Conservation (phyloP, 2,888 invertebrate genomes). For the Neoscelio sp. region DNA sequence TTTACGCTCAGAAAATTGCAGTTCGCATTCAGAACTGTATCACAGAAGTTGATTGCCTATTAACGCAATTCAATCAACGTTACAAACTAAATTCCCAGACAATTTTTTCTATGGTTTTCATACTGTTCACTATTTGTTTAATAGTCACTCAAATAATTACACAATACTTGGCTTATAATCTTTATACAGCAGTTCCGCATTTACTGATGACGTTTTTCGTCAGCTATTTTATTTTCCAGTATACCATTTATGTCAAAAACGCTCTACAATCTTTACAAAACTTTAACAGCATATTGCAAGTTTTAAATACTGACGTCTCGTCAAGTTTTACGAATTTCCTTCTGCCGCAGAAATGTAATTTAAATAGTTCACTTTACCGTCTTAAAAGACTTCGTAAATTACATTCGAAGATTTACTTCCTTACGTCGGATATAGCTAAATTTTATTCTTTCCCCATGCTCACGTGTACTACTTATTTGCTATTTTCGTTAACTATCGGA, state of each 20-base stretch:
- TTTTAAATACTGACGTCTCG: neutral
- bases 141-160: constrained; percentile 17
- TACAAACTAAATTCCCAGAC: neutral
- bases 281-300: constrained; percentile 10
- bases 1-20: neutral
- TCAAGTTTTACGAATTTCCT: neutral
- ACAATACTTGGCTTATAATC: neutral
- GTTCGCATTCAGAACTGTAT: constrained; percentile 7
- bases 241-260: constrained; percentile 1
- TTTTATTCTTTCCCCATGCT: constrained; percentile 42
- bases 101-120: neutral
- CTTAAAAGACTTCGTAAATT: constrained; percentile 24
- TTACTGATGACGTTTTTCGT: constrained; percentile 19
- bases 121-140: neutral
- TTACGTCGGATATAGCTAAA: constrained; percentile 4
- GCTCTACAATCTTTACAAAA: neutral
- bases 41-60: constrained; percentile 4
- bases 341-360: neutral
- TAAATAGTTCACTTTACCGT: constrained; percentile 24
- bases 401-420: constrained; percentile 12
- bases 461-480: constrained; percentile 19
- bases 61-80: neutral
- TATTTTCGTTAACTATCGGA: constrained; percentile 25
- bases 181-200: constrained; percentile 7
- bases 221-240: constrained; percentile 20